phyloP scores from a whole-genome alignment of 2,113 vertebrate species.

The Prionailurus bengalensis region DNA sequence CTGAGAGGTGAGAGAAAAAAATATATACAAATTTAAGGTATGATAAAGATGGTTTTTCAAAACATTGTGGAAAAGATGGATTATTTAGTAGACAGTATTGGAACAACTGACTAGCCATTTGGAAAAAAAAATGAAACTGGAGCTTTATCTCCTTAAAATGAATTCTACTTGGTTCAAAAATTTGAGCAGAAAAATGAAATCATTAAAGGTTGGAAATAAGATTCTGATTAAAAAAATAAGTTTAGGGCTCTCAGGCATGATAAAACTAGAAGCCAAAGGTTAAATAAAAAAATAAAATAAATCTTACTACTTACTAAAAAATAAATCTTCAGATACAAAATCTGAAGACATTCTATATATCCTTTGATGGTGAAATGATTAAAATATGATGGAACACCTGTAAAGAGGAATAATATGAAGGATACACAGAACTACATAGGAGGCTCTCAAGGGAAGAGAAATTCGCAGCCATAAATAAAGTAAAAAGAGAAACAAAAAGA shows the following conservation, averaged over 20 bases:
- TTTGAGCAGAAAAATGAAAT: slow-evolving; percentile 63
- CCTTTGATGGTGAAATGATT: background rate
- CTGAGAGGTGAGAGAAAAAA: slow-evolving; percentile 52
- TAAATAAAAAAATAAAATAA: slow-evolving; percentile 24
- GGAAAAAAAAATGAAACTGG: slow-evolving; percentile 50
- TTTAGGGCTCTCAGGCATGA: background rate
- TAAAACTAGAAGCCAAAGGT: background rate
- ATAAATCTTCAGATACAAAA: background rate
- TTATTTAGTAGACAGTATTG: slow-evolving; percentile 74
- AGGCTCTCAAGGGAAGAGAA: too few relatives aligned
- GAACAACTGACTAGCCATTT: slow-evolving; percentile 71
- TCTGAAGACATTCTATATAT: background rate
- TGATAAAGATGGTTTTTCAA: slow-evolving; percentile 72
- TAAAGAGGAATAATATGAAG: background rate
- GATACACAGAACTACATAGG: background rate
- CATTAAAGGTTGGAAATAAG: slow-evolving; percentile 44
- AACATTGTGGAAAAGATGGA: slow-evolving; percentile 67
- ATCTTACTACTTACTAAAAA: background rate
- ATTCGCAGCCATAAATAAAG: background rate
- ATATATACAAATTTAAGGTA: slow-evolving; percentile 38
- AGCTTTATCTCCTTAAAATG: slow-evolving; percentile 66
- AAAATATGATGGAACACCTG: background rate
- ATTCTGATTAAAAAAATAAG: background rate
- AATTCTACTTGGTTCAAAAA: slow-evolving; percentile 72
- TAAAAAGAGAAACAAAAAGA: slow-evolving; percentile 32